These are phyloP conservation scores for Zaprionus obscuricornis DNA, from an alignment of 2,888 invertebrate genomes.

Conservation along the genomic window DNA sequence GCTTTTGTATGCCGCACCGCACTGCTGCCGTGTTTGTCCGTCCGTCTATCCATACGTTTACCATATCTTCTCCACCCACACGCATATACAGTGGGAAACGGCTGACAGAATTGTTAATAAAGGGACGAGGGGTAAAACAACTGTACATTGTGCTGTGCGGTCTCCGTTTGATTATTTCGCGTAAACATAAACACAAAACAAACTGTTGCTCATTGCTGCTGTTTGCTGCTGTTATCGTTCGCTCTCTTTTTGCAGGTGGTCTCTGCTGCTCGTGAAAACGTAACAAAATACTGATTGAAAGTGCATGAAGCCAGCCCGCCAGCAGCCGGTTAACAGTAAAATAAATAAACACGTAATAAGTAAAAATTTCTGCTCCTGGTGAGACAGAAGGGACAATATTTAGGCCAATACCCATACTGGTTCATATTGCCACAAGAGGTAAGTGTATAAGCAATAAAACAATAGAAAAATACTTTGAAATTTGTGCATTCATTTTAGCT, in stretches of 20 bases:
- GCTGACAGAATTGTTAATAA: too few relatives aligned
- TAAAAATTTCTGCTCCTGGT: constrained; percentile 36
- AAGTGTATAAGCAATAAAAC: constrained; percentile 11
- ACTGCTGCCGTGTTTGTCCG: too few relatives aligned
- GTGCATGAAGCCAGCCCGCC: constrained; percentile 28
- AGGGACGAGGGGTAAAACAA: constrained; percentile 38
- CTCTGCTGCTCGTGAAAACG: constrained; percentile 16
- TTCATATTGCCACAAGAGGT: constrained; percentile 37
- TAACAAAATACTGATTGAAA: constrained; percentile 49
- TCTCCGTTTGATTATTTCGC: constrained; percentile 75
- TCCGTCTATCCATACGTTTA: too few relatives aligned
- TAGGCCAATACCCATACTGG: neutral
- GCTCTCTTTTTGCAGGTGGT: constrained; percentile 59
- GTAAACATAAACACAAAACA: constrained; percentile 75
- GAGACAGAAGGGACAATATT: constrained; percentile 32
- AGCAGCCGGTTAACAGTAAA: constrained; percentile 46
- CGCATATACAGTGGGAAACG: too few relatives aligned
- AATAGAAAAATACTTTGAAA: too few relatives aligned
- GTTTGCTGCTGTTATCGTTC: constrained; percentile 52
- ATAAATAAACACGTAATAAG: constrained; percentile 30
- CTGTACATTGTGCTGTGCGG: constrained; percentile 69
- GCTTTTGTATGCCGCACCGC: too few relatives aligned
- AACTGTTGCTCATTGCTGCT: constrained; percentile 65
- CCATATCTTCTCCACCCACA: too few relatives aligned
- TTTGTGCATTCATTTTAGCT: too few relatives aligned